Percentiles rank a stretch among this genome's conserved stretches.
Evolutionary conservation across 2,113 vertebrate genomes (phyloP).

Genomic region (Trachemys scripta): DNA sequence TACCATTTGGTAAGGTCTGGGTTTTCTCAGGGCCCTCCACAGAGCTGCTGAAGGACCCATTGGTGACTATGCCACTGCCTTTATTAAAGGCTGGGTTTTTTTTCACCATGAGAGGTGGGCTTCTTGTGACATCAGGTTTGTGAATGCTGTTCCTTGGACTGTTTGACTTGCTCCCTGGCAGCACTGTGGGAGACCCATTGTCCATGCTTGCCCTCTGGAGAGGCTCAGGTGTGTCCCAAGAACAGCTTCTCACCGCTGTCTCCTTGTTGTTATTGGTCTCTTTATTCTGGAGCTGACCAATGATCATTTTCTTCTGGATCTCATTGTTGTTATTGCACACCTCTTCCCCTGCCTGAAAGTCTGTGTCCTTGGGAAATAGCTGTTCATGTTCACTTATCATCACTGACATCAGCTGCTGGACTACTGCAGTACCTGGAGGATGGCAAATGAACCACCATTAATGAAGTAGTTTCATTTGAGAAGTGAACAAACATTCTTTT

Average conservation of each 20-base stretch:
- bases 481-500: neutral
- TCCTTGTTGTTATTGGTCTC: constrained; percentile 91
- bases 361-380: constrained; percentile 89
- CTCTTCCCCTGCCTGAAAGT: constrained; percentile 76
- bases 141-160: constrained; percentile 89
- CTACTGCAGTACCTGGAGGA: constrained; percentile 90
- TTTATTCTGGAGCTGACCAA: constrained; percentile 86
- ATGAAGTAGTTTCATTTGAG: neutral
- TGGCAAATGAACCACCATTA: neutral
- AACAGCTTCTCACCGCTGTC: constrained; percentile 82
- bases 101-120: constrained; percentile 91
- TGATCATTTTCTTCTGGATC: constrained; percentile 73
- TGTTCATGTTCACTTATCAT: constrained; percentile 92
- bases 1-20: constrained; percentile 81
- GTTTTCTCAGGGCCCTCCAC: constrained; percentile 86
- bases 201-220: constrained; percentile 84
- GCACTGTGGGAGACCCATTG: constrained; percentile 80
- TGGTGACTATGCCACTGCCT: constrained; percentile 97
- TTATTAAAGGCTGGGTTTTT: constrained; percentile 97
- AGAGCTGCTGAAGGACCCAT: constrained; percentile 95
- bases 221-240: constrained; percentile 90
- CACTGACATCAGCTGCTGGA: constrained; percentile 97
- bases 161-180: constrained; percentile 80
- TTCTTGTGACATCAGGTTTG: constrained; percentile 88
- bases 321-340: constrained; percentile 92